Evolutionary conservation across 2,888 invertebrate species (phyloP), one percentile per base, ranked within the genome.

Genomic region (Parnassius orleans): DNA sequence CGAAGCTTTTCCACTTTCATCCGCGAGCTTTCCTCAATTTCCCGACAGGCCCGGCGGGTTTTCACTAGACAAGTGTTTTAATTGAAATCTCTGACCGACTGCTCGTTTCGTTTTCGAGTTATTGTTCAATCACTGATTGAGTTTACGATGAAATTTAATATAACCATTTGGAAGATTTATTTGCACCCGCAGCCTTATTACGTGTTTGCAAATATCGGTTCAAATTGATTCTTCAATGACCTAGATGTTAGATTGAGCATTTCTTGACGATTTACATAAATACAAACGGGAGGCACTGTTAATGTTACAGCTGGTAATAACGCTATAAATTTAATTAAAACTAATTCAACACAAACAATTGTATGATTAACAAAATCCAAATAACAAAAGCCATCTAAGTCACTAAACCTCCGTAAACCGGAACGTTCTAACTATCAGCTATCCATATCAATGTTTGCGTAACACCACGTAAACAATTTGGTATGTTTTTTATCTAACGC

Each of bases 401-500:
- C 33, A 33, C 33, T 33, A 51, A 41, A 60, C 15, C 44, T 63
- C 57, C 61, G 24, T 53, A 58, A 65, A 52, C 68, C 68, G 69
- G 71, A 69, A 71, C 66, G 55, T 46, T 53, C 7, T 46, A 66
- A 57, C 64, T 65, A 78, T 77, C 78, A 60, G 72, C 64, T 65
- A 78, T 77, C 78, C 59, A 72, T 73, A 72, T 69, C 72, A 72
- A 70, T 66, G 76, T 73, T 87, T 88, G 89, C 90, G 90, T 90
- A 90, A 89, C 80, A 75, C 72, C 80, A 78, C 84, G 87, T 89
- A 89, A 87, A 87, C 87, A 90, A 85, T 84, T 83, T 82, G 7
- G 81, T 84, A 76, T 86, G 83, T 90, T 86, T 86, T 90, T 90
- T 86, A 90, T 89, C 90, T 88, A 90, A 87, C 85, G 83, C 84